A percentile compares a stretch with the other conserved stretches of the same genome.
These are phyloP conservation scores for Scotopteryx bipunctaria DNA, from an alignment of 2,888 invertebrate species.

Conservation along the genomic window DNA sequence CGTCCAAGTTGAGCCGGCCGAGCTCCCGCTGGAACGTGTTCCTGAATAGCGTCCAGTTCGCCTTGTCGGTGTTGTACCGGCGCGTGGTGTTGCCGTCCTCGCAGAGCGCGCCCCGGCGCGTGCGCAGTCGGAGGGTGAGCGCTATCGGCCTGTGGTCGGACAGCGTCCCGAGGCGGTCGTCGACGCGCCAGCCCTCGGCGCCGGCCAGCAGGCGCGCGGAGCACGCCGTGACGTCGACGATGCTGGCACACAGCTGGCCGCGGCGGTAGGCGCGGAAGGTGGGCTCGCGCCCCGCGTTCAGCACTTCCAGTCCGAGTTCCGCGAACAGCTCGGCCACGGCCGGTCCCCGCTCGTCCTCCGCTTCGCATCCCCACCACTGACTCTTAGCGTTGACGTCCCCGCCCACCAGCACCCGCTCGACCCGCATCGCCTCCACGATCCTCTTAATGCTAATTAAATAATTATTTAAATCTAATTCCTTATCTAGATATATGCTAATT, in stretches of 20 bases:
- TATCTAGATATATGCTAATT: neutral
- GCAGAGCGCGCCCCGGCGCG: too few species aligned
- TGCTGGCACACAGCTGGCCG: neutral
- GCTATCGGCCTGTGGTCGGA: neutral
- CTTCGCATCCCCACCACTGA: conserved; percentile 12
- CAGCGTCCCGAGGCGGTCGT: neutral
- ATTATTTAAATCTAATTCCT: neutral
- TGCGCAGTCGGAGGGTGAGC: neutral
- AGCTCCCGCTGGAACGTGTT: neutral
- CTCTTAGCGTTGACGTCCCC: conserved; percentile 11
- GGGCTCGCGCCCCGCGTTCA: neutral
- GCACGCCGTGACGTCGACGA: conserved; percentile 14
- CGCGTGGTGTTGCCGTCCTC: neutral
- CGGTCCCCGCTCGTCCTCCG: conserved; percentile 11
- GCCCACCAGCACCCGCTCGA: neutral
- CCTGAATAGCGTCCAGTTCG: neutral
- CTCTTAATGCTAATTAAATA: neutral
- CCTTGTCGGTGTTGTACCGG: neutral
- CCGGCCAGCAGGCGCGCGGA: conserved; percentile 2
- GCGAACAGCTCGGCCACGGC: neutral
- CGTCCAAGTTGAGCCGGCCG: neutral
- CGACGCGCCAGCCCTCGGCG: neutral
- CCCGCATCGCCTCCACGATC: neutral
- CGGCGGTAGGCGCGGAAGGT: neutral
- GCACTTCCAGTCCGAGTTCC: neutral